Base-by-base conservation (phyloP, 2,113 vertebrate genomes). In the Cygnus atratus region DNA sequence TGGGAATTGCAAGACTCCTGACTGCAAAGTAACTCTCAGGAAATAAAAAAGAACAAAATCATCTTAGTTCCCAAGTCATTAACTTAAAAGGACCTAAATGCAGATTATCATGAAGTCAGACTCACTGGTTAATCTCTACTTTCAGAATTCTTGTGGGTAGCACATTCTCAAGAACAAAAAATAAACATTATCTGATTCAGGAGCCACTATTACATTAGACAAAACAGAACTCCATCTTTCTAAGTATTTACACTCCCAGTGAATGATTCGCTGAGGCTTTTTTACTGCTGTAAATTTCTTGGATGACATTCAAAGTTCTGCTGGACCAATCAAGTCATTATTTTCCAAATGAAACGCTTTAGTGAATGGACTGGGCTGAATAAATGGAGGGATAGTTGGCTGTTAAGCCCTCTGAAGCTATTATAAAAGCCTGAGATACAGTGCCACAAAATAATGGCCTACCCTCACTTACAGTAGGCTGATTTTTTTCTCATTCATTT, bases 301-400 rank as follows among this genome's bases (percentile, higher is more conserved):
- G 92, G 84, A 91, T 84, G 59, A 75, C 61, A 25, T 85, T 95
- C 86, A 94, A 82, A 83, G 35, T 92, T 92, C 65, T 91, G 43
- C 74, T 92, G 78, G 75, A 91, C 75, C 70, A 88, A 58, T 92
- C 90, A 88, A 95, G 52, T 80, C 9, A 88, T 92, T 94, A 68
- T 81, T 93, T 95, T 78, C 67, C 74, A 92, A 92, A 93, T 93
- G 75, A 93, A 93, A 91, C 76, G 26, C 68, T 95, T 95, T 87
- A 84, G 33, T 92, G 92, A 92, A 88, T 92, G 84, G 57, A 89
- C 44, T 2, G 0, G 80, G 65, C 50, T 92, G 84, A 54, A 73
- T 84, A 81, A 95, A 93, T 24, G 61, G 93, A 89, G 87, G 74
- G n/a, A 39, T 89, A 58, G 46, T 48, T 90, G 14, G 3, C 71